A percentile compares a stretch with the other conserved stretches of the same genome.
Conservation (phyloP, 2,113 vertebrate species). For the Climacteris rufus region DNA sequence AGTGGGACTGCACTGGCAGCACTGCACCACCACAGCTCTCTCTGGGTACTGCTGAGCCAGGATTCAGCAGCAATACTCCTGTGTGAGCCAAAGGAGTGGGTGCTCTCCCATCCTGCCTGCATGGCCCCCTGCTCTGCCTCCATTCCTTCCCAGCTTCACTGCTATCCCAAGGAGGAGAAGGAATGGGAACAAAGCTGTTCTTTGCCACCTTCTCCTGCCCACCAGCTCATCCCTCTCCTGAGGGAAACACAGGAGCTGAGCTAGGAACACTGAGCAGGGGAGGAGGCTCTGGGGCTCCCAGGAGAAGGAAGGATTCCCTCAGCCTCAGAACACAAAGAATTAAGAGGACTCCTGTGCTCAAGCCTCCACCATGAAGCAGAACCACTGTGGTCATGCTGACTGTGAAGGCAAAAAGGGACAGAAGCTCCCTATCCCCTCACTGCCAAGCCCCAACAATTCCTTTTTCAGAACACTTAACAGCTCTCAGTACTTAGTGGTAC, state of each 20-base stretch:
- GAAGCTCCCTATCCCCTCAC: not conserved
- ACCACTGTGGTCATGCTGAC: not conserved
- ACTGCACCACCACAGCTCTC: not conserved
- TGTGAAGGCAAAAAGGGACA: not conserved
- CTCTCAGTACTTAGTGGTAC: not conserved
- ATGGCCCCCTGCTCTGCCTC: not conserved
- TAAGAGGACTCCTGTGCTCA: not conserved
- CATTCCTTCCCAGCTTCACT: not conserved
- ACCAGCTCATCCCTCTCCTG: not conserved
- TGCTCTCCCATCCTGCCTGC: not conserved
- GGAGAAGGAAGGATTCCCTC: not conserved
- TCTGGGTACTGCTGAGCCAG: not conserved
- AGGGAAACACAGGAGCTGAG: not conserved
- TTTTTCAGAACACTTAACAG: not conserved
- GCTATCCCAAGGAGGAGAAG: not conserved
- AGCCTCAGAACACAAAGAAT: not conserved
- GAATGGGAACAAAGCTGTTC: not conserved
- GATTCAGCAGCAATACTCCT: not conserved
- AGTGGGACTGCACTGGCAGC: not conserved
- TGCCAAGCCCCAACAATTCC: not conserved
- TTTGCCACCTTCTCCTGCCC: not conserved
- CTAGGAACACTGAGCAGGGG: not conserved
- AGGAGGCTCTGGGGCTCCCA: not conserved
- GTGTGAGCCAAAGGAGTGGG: not conserved
- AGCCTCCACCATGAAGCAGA: not conserved